Conservation (phyloP, 2,113 vertebrate species). For the Isichthys henryi region DNA sequence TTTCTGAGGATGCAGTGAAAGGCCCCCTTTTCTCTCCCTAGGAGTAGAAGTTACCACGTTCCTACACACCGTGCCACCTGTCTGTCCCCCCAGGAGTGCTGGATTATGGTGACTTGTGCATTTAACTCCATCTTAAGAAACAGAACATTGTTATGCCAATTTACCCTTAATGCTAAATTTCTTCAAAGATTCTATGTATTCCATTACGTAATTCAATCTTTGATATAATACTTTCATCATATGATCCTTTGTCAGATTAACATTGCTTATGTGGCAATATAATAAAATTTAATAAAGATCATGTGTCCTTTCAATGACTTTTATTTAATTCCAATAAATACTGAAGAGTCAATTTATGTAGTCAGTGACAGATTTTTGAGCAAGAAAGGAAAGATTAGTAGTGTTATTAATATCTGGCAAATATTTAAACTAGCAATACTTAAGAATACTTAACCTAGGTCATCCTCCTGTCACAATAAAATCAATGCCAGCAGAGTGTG, state of each 20-base stretch:
- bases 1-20: not conserved
- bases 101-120: not conserved
- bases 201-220: not conserved
- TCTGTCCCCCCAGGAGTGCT: not conserved
- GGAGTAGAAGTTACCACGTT: not conserved
- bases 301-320: not conserved
- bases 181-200: not conserved
- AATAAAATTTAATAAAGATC: not conserved
- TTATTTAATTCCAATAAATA: not conserved
- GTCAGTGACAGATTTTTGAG: not conserved
- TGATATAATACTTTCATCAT: not conserved
- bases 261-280: not conserved
- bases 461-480: not conserved
- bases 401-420: not conserved
- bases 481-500: not conserved
- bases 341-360: not conserved
- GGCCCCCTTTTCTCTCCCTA: not conserved
- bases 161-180: not conserved
- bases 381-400: not conserved
- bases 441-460: not conserved
- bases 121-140: not conserved
- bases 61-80: not conserved
- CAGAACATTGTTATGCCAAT: not conserved
- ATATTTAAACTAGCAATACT: not conserved
- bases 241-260: not conserved